A percentile compares a stretch with the other conserved stretches of the same genome.
These are phyloP conservation scores for Campodea augens DNA, from an alignment of 1,140 invertebrate species.

Conservation along the genomic window DNA sequence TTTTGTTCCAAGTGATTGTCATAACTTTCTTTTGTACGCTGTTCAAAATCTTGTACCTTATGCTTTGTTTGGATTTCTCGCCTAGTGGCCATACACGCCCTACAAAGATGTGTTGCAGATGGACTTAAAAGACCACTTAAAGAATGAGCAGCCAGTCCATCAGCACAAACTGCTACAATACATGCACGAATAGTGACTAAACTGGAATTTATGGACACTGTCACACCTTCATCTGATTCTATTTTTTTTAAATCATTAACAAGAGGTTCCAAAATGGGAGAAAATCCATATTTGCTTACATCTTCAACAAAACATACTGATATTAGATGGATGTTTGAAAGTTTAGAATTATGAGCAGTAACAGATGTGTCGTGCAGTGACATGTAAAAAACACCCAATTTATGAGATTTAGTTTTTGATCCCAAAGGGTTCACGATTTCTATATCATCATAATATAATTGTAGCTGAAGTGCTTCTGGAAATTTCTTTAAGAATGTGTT, in stretches of 20 bases:
- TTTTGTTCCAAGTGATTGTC: neutral
- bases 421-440: conserved; percentile 3
- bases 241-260: neutral
- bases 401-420: conserved; percentile 2
- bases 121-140: neutral
- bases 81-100: neutral
- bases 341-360: neutral
- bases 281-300: neutral
- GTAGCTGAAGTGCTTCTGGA: neutral
- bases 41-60: neutral
- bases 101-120: neutral
- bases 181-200: neutral
- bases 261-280: neutral
- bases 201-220: neutral
- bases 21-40: neutral
- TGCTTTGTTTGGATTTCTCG: neutral
- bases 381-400: conserved; percentile 6
- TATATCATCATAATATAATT: conserved; percentile 2
- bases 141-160: neutral
- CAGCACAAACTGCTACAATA: neutral
- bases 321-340: neutral
- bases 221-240: neutral
- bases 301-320: neutral
- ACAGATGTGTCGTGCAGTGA: neutral
- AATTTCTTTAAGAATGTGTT: neutral